These are phyloP conservation scores for Erinaceus europaeus DNA, from an alignment of 2,113 vertebrate species.

Conservation along the genomic window DNA sequence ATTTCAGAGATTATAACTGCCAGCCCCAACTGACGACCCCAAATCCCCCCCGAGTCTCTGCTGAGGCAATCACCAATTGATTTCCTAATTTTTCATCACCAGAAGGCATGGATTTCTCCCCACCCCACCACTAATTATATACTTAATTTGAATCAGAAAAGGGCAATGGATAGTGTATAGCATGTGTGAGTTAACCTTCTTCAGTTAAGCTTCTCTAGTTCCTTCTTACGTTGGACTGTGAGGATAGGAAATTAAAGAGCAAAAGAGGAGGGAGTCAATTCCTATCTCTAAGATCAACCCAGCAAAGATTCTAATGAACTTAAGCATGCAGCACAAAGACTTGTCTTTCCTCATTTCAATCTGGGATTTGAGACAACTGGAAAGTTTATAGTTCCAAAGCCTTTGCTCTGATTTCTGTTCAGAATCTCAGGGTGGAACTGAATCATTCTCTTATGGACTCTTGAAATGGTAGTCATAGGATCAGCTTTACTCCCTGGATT, in stretches of 20 bases:
- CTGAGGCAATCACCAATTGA: conserved; percentile 75
- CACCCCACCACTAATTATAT: conserved; percentile 77
- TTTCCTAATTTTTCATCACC: conserved; percentile 80
- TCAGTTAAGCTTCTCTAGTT: conserved; percentile 57
- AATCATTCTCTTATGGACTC: not conserved
- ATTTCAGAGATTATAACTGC: conserved; percentile 48
- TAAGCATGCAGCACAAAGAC: not conserved
- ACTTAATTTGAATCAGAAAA: conserved; percentile 78
- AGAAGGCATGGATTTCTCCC: conserved; percentile 76
- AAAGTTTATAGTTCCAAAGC: not conserved
- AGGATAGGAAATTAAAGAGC: conserved; percentile 53
- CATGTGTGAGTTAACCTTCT: conserved; percentile 50
- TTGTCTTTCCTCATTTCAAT: not conserved
- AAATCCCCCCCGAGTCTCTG: conserved; percentile 63
- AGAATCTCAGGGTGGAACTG: not conserved
- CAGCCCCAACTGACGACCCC: conserved; percentile 58
- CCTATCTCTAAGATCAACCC: not conserved
- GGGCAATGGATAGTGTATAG: conserved; percentile 68
- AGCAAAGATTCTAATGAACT: not conserved
- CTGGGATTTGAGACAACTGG: not conserved
- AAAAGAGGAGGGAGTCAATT: not conserved
- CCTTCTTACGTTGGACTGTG: not conserved
- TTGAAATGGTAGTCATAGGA: not conserved
- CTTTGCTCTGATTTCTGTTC: not conserved
- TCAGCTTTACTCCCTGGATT: not conserved